Percentiles rank a stretch among this genome's conserved stretches.
Conservation (phyloP, 37 sponge, comb jelly and placozoan genomes). For the Cliona cf. orientalis region DNA sequence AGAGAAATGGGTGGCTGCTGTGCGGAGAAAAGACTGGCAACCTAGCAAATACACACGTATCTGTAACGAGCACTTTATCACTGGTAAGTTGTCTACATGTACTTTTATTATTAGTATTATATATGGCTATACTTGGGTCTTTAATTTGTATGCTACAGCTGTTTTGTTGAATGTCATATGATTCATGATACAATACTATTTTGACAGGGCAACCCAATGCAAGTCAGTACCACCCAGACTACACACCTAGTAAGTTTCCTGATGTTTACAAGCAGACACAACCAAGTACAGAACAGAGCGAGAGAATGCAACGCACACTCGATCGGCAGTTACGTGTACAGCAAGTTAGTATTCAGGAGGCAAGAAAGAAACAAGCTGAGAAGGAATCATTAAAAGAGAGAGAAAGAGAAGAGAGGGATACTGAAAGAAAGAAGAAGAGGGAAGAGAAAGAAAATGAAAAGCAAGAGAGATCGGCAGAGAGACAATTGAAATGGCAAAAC, state of each 20-base stretch:
- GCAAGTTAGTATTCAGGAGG: background rate
- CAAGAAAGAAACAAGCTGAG: background rate
- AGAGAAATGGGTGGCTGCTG: conserved; percentile 36
- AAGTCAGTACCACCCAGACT: background rate
- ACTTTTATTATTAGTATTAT: too few species aligned
- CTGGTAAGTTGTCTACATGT: conserved; percentile 34
- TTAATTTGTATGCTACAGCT: too few species aligned
- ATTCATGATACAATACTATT: background rate
- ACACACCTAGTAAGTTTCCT: background rate
- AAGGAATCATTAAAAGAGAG: background rate
- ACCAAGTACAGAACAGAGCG: background rate
- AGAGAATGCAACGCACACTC: background rate
- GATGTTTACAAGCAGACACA: background rate
- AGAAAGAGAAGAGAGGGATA: background rate
- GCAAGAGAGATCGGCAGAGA: background rate
- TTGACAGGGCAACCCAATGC: too few species aligned
- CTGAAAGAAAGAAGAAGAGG: background rate
- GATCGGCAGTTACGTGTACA: background rate
- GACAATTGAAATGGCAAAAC: background rate
- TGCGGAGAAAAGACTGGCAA: conserved; percentile 35
- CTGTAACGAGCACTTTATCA: conserved; percentile 52
- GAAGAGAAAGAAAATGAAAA: background rate
- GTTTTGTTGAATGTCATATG: background rate
- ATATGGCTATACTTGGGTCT: too few species aligned
- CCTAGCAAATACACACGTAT: conserved; percentile 45